Evolutionary conservation across 1,140 invertebrate genomes (phyloP), one percentile per base, ranked within the genome.

Genomic region (Euwallacea similis): DNA sequence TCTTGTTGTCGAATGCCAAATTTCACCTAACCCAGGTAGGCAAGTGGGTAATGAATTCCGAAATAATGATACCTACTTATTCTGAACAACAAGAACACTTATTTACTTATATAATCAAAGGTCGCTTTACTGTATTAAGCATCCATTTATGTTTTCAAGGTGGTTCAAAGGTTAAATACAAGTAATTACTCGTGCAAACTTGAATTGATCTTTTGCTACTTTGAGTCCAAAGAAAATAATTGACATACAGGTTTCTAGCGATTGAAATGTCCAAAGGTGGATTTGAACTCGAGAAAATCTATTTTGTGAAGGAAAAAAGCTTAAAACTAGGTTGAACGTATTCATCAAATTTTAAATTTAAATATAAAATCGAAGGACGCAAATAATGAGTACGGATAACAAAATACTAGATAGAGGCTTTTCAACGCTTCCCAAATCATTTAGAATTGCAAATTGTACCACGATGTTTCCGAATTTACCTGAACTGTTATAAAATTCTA

Each of bases 71-170:
- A 68, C 41, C 50, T 41, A 33, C 41, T 59, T 44, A 13, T 44
- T 43, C 59, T 44, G 7, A 67, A 66, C 21, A 62, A 55, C 67
- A 61, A 69, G 67, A 69, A 61, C 59, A 62, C 50, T 62, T 53
- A 63, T 55, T 55, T 61, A 43, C 46, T 60, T 68, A 62, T 44
- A 21, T 55, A 69, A 69, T 61, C 67, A 69, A 69, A 69, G 67
- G 67, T 69, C 59, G 59, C n/a, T 41, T 54, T 16, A 16, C 67
- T 16, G 42, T 55, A 68, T 68, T 42, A 62, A 68, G 15, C 13
- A 54, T n/a, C 42, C 56, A 59, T 67, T 59, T 21, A 59, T 67
- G n/a, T 62, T 69, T 69, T 69, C 67, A 69, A 69, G 67, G 67
- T 53, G 42, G 67, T 53, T 69, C 67, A 61, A 69, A 69, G 67